A percentile compares a stretch with the other conserved stretches of the same genome.
Conservation (phyloP, 2,113 vertebrate species). For the Dendropsophus ebraccatus region DNA sequence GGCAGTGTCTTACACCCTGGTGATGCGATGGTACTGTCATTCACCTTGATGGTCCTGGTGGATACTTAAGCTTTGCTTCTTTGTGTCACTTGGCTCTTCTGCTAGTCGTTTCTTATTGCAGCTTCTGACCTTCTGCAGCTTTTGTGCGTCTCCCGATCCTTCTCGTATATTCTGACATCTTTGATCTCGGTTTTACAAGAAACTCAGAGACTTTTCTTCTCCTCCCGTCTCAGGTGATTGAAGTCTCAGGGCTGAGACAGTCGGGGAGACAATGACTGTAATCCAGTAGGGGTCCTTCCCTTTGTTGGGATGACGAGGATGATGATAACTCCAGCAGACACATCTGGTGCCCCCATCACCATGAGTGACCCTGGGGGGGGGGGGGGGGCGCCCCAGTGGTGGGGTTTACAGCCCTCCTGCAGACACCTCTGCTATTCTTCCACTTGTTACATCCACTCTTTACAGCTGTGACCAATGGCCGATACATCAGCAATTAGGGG, state of each 20-base stretch:
- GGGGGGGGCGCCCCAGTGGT: no score
- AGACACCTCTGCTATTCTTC: neutral
- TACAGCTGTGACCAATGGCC: neutral
- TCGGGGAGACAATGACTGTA: neutral
- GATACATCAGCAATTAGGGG: neutral
- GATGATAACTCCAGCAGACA: neutral
- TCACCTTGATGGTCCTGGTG: no score
- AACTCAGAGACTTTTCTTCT: neutral
- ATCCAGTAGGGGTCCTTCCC: neutral
- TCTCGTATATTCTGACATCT: neutral
- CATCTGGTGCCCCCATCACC: slow-evolving; percentile 1
- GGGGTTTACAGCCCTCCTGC: neutral
- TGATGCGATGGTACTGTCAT: no score
- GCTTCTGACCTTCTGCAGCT: no score
- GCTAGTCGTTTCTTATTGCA: no score
- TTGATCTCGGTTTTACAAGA: slow-evolving; percentile 18
- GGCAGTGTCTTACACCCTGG: no score
- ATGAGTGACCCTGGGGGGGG: no score
- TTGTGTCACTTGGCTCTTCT: no score
- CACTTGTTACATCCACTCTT: neutral
- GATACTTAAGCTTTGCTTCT: no score
- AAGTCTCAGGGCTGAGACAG: neutral
- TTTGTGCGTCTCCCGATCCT: neutral
- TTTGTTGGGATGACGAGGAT: neutral
- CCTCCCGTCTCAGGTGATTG: neutral